Evolutionary conservation across 2,113 vertebrate genomes (phyloP).

Genomic region (Suncus etruscus): DNA sequence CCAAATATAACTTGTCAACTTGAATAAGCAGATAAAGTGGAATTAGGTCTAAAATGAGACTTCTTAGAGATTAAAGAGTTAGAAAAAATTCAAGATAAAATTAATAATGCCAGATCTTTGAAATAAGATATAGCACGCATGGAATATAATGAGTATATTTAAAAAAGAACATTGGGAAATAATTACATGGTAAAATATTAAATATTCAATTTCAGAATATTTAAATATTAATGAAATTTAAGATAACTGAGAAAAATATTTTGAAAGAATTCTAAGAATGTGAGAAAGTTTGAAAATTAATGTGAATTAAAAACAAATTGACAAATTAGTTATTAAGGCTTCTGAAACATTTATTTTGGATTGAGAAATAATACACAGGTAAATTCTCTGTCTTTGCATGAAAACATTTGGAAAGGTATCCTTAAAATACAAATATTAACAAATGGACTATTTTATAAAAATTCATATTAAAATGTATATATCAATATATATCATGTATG

Average conservation of each 20-base stretch:
- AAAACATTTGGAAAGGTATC: too few species aligned
- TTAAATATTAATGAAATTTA: constrained; percentile 8
- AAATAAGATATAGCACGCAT: not conserved
- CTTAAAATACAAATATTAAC: too few species aligned
- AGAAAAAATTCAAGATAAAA: not conserved
- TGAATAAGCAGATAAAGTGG: not conserved
- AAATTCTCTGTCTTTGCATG: not conserved
- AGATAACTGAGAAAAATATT: not conserved
- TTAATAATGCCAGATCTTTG: not conserved
- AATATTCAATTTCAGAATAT: not conserved
- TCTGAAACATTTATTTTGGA: not conserved
- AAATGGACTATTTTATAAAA: not conserved
- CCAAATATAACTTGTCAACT: not conserved
- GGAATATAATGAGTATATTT: not conserved
- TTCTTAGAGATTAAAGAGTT: not conserved
- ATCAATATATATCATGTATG: not conserved
- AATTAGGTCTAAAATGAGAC: not conserved
- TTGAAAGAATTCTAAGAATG: not conserved
- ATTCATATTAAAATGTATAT: constrained; percentile 16
- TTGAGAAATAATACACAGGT: not conserved
- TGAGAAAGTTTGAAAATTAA: not conserved
- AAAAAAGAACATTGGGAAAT: constrained; percentile 11
- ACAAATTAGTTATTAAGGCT: too few species aligned
- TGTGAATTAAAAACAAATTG: not conserved
- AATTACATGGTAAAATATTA: not conserved